Base-by-base conservation (phyloP, 2,888 invertebrate species). In the Smittia aterrima region DNA sequence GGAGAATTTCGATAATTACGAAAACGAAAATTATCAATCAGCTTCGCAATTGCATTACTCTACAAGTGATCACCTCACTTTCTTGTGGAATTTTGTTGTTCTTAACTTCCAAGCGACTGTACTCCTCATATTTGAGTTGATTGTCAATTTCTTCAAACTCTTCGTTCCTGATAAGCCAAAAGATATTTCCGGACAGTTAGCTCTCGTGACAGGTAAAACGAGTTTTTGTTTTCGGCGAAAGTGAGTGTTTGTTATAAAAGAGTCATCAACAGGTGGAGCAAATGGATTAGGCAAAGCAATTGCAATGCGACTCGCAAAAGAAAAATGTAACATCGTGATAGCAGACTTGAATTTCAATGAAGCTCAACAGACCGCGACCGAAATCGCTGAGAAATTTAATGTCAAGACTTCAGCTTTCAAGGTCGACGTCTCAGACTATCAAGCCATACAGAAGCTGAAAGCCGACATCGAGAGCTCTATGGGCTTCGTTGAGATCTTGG, bases 201-300 rank as follows among this genome's bases (percentile, higher is more conserved):
- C 66, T 3, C 9, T 74, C 2, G 47, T 74, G n/a, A 74, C 74
- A 13, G 72, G 68, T 68, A 25, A 47, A 47, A 47, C 13, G 4
- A 47, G 13, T 16, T 47, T n/a, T 7, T n/a, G 16, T 13, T 11
- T 47, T 13, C 6, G 11, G 38, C 16, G 11, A 47, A 47, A 47
- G 4, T 47, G 47, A 7, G 16, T 4, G 11, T 47, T 3, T 13
- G 3, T 47, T 11, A 47, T n/a, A 47, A 38, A 38, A 4, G 11
- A 38, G 4, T 7, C 11, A 7, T 38, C 4, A 38, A 7, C 38
- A 68, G 85, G 85, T 40, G 84, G 83, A 62, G 85, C 83, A 74
- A 82, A 84, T 76, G 85, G 85, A n/a, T 79, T 85, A 75, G 85
- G 85, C 2, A 80, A 83, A 47, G 83, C 83, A 77, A 82, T 84